Percentiles rank a stretch among this genome's conserved stretches.
Evolutionary conservation across 2,797 vertebrate species (phyloP).

Genomic region (Hippocampus kuda): DNA sequence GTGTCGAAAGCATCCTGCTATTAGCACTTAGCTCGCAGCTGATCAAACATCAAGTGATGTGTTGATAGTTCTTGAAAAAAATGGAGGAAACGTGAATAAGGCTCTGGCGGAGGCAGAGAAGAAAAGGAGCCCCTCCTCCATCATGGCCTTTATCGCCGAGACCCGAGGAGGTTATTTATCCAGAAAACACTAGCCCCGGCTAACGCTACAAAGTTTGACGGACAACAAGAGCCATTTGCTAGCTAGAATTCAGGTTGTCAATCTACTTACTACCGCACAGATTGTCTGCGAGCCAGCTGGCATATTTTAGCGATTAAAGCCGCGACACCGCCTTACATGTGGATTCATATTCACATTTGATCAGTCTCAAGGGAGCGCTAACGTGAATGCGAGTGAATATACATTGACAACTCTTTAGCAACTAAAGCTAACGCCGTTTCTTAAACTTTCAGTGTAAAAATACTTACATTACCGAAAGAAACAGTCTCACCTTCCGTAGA

Average conservation of each 20-base stretch:
- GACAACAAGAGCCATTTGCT: conserved; percentile 19
- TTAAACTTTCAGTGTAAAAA: conserved; percentile 11
- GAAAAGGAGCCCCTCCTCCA: conserved; percentile 10
- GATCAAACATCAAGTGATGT: conserved; percentile 16
- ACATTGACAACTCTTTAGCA: conserved; percentile 5
- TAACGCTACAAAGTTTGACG: conserved; percentile 58
- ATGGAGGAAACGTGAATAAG: conserved; percentile 9
- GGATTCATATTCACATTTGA: neutral
- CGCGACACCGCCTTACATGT: neutral
- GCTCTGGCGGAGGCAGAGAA: conserved; percentile 17
- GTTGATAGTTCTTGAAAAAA: neutral
- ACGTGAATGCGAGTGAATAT: neutral
- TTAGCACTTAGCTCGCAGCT: conserved; percentile 42
- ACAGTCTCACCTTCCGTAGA: neutral
- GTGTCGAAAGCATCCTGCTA: conserved; percentile 58
- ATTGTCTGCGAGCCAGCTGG: conserved; percentile 1
- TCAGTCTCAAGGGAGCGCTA: neutral
- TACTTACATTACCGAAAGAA: neutral
- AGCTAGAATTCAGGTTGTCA: conserved; percentile 28
- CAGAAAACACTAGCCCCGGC: conserved; percentile 31
- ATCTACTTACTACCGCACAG: conserved; percentile 8
- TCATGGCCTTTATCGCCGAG: conserved; percentile 16
- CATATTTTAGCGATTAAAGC: neutral
- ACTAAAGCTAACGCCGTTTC: conserved; percentile 41
- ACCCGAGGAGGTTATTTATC: conserved; percentile 21